Evolutionary conservation across 2,113 vertebrate genomes (phyloP), one percentile per base, ranked within the genome.

Genomic region (Pantherophis guttatus): DNA sequence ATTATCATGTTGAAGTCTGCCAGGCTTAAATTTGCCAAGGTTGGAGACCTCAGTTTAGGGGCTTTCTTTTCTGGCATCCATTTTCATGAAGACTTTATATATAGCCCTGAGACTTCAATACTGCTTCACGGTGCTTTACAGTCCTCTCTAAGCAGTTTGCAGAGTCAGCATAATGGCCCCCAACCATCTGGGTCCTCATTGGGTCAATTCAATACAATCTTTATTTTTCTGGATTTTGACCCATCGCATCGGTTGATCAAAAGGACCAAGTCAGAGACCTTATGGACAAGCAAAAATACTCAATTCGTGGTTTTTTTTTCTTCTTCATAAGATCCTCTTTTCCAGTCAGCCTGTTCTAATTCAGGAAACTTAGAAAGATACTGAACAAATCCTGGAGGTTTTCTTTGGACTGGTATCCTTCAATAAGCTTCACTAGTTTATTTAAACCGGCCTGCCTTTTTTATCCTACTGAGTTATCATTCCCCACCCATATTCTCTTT

Each of bases 231-330:
- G 9, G 48, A 1, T 26, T 44, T 24, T 10, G 52, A 23, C 44
- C n/a, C 9, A 3, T 13, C 0, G 0, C 1, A 26, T 3, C 1
- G 89, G 39, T 54, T 6, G 86, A 10, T 44, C 3, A 44, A 52
- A 0, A 0, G 39, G 39, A 90, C 17, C 33, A 9, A 0, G 10
- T 86, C 86, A 86, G 91, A 52, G 0, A 19, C 33, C 62, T 33
- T n/a, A 29, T 91, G 21, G 91, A 15, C 3, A 59, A 19, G 39
- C 0, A 88, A 55, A 91, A 59, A n/a, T 39, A 5, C 19, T 29
- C 4, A 19, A 57, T 4, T 33, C 1, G 2, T 44, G 44, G 33
- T 33, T 33, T 33, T 44, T 44, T 44, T 44, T 44, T 29, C 65
- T 44, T 44, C 3, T 44, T 29, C 65, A n/a, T 44, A 24, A 21